These are phyloP conservation scores for Notarius lentiginosus DNA, from an alignment of 2,113 vertebrate species.

Conservation along the genomic window DNA sequence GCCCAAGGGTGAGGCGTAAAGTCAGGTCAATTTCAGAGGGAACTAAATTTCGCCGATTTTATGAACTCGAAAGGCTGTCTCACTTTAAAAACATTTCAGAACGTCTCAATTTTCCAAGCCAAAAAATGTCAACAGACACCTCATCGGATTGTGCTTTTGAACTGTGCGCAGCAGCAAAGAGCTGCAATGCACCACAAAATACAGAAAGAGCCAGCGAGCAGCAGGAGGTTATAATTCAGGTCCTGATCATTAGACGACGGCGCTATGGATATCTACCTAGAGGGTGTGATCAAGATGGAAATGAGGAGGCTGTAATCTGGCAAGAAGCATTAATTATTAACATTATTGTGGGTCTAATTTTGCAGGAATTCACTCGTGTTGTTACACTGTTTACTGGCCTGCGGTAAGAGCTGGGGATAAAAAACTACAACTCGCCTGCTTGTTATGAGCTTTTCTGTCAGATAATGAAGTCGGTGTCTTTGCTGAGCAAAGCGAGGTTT, in stretches of 20 bases:
- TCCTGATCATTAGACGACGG: constrained; percentile 33
- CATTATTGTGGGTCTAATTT: constrained; percentile 50
- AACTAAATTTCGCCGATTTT: too few relatives aligned
- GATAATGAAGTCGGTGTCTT: constrained; percentile 60
- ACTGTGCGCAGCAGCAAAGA: background rate
- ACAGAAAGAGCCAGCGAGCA: background rate
- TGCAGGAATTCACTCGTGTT: constrained; percentile 54
- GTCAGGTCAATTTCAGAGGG: too few relatives aligned
- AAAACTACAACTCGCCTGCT: constrained; percentile 56
- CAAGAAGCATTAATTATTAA: constrained; percentile 66
- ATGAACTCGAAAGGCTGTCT: too few relatives aligned
- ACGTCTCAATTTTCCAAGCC: background rate
- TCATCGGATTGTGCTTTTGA: background rate
- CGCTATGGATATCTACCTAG: constrained; percentile 47
- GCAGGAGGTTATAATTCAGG: constrained; percentile 20
- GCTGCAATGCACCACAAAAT: background rate
- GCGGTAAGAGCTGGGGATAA: constrained; percentile 48
- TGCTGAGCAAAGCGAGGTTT: constrained; percentile 58
- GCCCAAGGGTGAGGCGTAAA: too few relatives aligned
- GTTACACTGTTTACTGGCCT: constrained; percentile 60
- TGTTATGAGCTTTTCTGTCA: constrained; percentile 61
- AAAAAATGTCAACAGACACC: background rate
- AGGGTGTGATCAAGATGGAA: constrained; percentile 69
- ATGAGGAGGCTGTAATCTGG: constrained; percentile 60
- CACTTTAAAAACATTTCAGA: background rate